These are phyloP conservation scores for Brachylomia viminalis DNA, from an alignment of 2,888 invertebrate genomes.

Conservation along the genomic window DNA sequence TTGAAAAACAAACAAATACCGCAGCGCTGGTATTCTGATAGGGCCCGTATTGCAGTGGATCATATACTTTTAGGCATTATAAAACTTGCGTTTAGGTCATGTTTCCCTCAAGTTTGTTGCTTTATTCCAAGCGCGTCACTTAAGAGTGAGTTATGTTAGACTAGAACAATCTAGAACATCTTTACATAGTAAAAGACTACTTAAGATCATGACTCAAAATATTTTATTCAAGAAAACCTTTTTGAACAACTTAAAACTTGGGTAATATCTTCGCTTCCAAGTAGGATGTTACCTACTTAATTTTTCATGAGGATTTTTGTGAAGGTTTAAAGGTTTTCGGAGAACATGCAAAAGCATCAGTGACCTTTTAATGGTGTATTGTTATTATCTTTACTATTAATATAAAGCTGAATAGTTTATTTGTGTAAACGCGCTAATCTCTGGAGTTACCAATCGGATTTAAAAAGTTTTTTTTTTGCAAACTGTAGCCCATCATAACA, in stretches of 20 bases:
- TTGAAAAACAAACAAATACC: too few relatives aligned
- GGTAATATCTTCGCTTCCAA: conserved; percentile 8
- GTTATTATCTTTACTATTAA: not conserved
- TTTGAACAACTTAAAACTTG: conserved; percentile 41
- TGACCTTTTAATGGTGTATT: not conserved
- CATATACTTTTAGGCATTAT: too few relatives aligned
- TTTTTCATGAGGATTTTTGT: conserved; percentile 15
- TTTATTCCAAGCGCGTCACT: too few relatives aligned
- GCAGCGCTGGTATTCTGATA: too few relatives aligned
- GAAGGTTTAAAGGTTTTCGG: not conserved
- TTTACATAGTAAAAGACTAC: not conserved
- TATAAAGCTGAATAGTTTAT: too few relatives aligned
- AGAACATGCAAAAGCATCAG: not conserved
- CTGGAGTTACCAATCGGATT: too few relatives aligned
- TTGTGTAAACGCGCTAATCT: too few relatives aligned
- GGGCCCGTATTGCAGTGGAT: too few relatives aligned
- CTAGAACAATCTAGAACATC: not conserved
- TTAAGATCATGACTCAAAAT: conserved; percentile 25
- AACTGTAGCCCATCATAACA: too few relatives aligned
- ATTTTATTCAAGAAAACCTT: conserved; percentile 40
- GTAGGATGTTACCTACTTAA: conserved; percentile 2
- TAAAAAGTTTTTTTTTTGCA: too few relatives aligned
- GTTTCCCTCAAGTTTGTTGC: too few relatives aligned
- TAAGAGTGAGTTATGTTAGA: not conserved
- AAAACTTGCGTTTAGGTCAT: too few relatives aligned